Evolutionary conservation across 2,113 vertebrate species (phyloP).

Genomic region (Coregonus clupeaformis): DNA sequence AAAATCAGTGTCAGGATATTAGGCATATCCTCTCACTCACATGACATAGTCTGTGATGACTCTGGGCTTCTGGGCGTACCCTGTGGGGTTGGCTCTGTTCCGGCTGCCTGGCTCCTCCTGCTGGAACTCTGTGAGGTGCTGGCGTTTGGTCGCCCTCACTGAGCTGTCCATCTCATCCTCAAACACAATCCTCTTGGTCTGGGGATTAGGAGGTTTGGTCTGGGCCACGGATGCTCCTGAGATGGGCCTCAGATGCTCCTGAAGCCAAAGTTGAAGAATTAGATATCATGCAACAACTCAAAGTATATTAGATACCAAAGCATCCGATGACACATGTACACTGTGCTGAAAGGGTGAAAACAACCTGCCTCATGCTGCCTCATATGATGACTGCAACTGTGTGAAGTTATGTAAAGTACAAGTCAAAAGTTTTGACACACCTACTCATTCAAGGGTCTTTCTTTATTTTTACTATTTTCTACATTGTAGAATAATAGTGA

Average conservation of each 20-base stretch:
- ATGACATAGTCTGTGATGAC: slow-evolving; percentile 80
- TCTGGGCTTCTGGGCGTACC: slow-evolving; percentile 33
- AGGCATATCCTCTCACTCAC: slow-evolving; percentile 55
- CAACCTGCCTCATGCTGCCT: no score
- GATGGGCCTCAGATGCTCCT: slow-evolving; percentile 26
- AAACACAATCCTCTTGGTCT: slow-evolving; percentile 67
- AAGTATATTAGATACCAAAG: not conserved
- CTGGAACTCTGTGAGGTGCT: not conserved
- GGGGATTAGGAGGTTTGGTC: not conserved
- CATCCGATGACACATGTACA: no score
- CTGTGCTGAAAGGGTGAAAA: no score
- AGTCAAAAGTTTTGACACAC: no score
- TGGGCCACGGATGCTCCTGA: slow-evolving; percentile 32
- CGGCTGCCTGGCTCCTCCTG: not conserved
- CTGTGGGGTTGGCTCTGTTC: not conserved
- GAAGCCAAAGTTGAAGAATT: slow-evolving; percentile 28
- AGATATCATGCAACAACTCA: not conserved
- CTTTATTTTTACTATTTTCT: no score
- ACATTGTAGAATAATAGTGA: no score
- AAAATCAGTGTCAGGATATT: no score
- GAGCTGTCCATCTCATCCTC: slow-evolving; percentile 58
- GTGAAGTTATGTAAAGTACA: no score
- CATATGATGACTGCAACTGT: no score
- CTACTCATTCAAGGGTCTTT: no score
- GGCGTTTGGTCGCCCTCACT: not conserved